Percentiles rank a stretch among this genome's conserved stretches.
These are phyloP conservation scores for Pristionchus japonicus DNA, from an alignment of 2,888 invertebrate genomes.

Conservation along the genomic window DNA sequence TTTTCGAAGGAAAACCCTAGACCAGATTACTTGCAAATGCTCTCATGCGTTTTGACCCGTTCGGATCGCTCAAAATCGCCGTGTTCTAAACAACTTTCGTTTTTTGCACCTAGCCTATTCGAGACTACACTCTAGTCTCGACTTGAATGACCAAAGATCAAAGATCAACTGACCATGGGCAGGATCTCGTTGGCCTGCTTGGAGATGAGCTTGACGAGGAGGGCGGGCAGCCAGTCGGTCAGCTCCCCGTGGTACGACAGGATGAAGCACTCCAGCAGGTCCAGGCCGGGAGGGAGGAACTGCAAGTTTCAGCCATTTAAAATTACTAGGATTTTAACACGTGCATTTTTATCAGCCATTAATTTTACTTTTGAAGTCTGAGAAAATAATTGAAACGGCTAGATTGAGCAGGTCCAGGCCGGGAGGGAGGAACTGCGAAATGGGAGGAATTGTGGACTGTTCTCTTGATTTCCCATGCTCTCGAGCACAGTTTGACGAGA, in stretches of 20 bases:
- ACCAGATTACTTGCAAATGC: background rate
- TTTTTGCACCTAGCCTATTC: too few species aligned
- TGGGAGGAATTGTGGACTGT: too few species aligned
- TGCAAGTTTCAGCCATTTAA: too few species aligned
- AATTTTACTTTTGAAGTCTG: too few species aligned
- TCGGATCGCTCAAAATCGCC: background rate
- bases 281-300: slow-evolving; percentile 92
- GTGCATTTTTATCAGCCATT: too few species aligned
- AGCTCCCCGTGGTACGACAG: slow-evolving; percentile 88
- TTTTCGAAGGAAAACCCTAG: too few species aligned
- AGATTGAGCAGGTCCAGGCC: slow-evolving; percentile 95
- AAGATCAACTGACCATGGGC: slow-evolving; percentile 73
- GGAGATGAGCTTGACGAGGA: slow-evolving; percentile 88
- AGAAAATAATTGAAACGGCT: too few species aligned
- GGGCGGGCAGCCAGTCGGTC: slow-evolving; percentile 92
- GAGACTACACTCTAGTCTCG: background rate
- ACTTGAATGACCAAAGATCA: background rate
- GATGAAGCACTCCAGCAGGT: slow-evolving; percentile 91
- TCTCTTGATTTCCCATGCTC: too few species aligned
- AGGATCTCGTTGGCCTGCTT: slow-evolving; percentile 88
- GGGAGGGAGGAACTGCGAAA: slow-evolving; percentile 86
- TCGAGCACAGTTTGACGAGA: too few species aligned
- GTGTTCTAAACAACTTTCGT: background rate
- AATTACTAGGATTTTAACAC: too few species aligned
- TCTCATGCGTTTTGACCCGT: background rate